Base-by-base conservation (phyloP, 1,140 invertebrate species). In the Nylanderia fulva region DNA sequence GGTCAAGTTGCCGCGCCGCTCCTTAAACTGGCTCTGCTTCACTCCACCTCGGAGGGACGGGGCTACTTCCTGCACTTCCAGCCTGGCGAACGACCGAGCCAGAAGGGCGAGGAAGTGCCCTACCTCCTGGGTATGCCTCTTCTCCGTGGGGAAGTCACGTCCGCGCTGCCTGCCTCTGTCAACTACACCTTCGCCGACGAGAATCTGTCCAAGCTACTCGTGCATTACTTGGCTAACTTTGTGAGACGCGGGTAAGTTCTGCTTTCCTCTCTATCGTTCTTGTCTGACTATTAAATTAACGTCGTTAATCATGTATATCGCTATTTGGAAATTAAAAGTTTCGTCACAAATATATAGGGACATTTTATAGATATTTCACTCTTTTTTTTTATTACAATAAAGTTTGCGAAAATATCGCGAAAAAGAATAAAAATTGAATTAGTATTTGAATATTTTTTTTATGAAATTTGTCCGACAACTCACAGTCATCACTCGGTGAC, bases 81-180 rank as follows among this genome's bases (percentile, higher is more conserved):
- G 84, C 97, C 95, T 97, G 97, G 96, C 96, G 92, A 96, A 95
- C 85, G 98, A 97, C 60, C 98, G 96, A 95, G 94, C 66, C 97
- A 99, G 71, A 96, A 97, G 87, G 99, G 98, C n/a, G 98, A 99
- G 93, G 99, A 99, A 93, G 95, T 99, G 90, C 98, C 98, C 33
- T 99, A 98, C 93, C 96, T 99, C 88, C 96, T 99, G 89, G 99
- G 99, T 15, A 96, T 98, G 86, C 99, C 99, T 27, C 93, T 99
- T 56, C 96, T 97, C 6, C 95, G 95, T n/a, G 95, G 95, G 24
- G 95, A 95, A 68, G 96, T 96, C 27, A 64, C 80, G 54, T 82
- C 85, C 11, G 58, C 56, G 64, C 74, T 74, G 71, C 95, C 96
- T 76, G 95, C 95, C n/a, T 95, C 95, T 1, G 95, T 96, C 93